phyloP scores from a whole-genome alignment of 1,140 invertebrate genomes.

The Fopius arisanus region DNA sequence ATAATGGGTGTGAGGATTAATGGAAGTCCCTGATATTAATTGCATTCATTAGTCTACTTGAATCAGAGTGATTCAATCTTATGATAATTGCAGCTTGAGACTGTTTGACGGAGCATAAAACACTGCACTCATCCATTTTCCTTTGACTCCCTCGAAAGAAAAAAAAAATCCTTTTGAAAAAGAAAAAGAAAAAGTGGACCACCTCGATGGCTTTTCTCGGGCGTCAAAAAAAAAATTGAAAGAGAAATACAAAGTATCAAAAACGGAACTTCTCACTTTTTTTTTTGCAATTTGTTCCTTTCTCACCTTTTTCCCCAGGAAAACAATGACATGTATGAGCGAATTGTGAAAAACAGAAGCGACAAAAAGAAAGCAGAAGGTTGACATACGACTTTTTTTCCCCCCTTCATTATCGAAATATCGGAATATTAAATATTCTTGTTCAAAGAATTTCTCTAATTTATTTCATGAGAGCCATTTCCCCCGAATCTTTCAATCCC shows the following conservation, averaged over 20 bases:
- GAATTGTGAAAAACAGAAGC: conserved; percentile 41
- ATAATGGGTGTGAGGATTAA: neutral
- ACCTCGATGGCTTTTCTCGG: conserved; percentile 39
- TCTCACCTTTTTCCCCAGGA: neutral
- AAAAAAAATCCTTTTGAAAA: conserved; percentile 26
- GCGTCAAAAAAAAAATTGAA: conserved; percentile 14
- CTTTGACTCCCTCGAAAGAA: conserved; percentile 5
- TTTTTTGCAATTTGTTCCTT: neutral
- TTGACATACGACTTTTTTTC: conserved; percentile 11
- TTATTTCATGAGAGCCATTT: neutral
- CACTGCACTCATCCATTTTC: conserved; percentile 44
- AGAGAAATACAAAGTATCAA: neutral
- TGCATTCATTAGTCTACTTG: neutral
- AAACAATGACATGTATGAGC: conserved; percentile 6
- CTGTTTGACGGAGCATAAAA: conserved; percentile 41
- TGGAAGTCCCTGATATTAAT: neutral
- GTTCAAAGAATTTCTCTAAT: neutral
- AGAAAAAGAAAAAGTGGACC: conserved; percentile 48
- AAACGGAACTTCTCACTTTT: neutral
- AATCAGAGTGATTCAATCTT: neutral
- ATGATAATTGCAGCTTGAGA: neutral
- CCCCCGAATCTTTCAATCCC: neutral
- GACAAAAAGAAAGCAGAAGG: conserved; percentile 43
- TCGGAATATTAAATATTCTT: neutral
- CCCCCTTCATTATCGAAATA: neutral